Conservation (phyloP, 2,113 vertebrate species). For the Meleagris gallopavo region DNA sequence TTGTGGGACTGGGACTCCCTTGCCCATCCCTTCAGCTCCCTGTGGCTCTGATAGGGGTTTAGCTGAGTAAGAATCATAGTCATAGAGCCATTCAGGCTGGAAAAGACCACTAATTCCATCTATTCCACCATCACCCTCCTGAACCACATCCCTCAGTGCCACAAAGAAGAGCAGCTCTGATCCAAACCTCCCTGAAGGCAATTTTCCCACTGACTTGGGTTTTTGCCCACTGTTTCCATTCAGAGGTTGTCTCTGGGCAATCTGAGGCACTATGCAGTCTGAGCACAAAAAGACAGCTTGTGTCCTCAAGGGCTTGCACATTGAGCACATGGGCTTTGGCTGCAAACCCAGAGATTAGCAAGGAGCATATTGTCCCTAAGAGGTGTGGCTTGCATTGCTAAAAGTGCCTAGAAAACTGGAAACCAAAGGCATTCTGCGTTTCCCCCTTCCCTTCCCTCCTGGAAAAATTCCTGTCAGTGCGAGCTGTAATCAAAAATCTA, state of each 20-base stretch:
- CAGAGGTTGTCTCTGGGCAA: background rate
- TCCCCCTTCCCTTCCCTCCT: background rate
- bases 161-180: background rate
- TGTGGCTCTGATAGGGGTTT: background rate
- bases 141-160: no score
- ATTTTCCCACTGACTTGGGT: background rate
- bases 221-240: background rate
- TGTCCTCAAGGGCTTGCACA: fast-evolving
- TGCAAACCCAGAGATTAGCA: background rate
- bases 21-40: background rate
- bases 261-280: fast-evolving
- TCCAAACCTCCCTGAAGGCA: background rate
- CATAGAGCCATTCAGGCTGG: no score
- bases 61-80: background rate
- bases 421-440: background rate
- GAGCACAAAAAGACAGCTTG: fast-evolving
- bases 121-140: no score
- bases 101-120: no score
- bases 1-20: no score
- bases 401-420: background rate
- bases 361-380: background rate
- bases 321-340: background rate
- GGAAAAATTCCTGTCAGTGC: background rate
- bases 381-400: background rate
- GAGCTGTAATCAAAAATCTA: background rate